Conservation (phyloP, 2,113 vertebrate species). For the Petroica traversi region DNA sequence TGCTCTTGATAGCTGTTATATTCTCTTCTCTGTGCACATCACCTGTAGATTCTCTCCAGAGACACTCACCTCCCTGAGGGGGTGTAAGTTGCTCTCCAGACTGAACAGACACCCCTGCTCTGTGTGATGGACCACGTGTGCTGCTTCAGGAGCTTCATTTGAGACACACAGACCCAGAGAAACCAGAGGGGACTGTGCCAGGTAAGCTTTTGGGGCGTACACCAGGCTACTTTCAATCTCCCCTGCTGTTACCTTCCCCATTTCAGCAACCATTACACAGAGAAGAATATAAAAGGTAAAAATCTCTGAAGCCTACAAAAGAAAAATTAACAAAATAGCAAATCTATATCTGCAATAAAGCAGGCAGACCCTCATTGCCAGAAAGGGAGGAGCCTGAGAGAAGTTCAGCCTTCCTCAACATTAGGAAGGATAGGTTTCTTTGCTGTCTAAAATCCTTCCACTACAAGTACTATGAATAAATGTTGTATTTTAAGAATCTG, state of each 20-base stretch:
- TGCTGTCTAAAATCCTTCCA: neutral
- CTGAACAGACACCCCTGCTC: neutral
- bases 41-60: neutral
- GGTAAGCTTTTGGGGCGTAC: neutral
- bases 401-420: neutral
- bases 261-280: neutral
- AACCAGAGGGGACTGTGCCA: neutral
- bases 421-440: neutral
- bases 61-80: neutral
- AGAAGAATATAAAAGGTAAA: neutral
- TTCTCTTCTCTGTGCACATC: neutral
- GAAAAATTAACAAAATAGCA: neutral
- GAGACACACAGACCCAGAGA: neutral
- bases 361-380: neutral
- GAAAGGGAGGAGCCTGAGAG: neutral
- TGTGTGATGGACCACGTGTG: fast-evolving
- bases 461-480: neutral
- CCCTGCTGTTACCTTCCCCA: neutral
- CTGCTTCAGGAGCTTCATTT: neutral
- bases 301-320: neutral
- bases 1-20: neutral
- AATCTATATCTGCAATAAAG: neutral
- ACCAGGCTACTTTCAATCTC: neutral
- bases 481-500: neutral
- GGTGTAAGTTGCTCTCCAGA: neutral